phyloP scores from a whole-genome alignment of 30 jellyfish, hydroid and myxozoan genomes.

The Mastigias papua region DNA sequence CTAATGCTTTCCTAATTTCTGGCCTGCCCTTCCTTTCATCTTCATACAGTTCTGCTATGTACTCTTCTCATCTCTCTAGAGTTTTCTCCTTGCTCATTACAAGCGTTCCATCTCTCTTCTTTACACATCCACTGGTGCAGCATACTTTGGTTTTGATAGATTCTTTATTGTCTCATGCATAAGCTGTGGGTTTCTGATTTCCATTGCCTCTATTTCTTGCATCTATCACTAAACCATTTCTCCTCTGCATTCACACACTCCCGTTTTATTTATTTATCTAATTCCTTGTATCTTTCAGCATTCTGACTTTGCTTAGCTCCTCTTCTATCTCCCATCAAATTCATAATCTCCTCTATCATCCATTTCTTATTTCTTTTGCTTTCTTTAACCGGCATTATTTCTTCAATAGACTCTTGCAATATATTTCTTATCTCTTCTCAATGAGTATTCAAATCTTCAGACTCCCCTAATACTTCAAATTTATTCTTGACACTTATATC shows the following conservation, averaged over 20 bases:
- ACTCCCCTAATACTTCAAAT: not conserved
- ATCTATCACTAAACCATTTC: not conserved
- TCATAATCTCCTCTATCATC: conserved; percentile 1
- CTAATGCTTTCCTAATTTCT: no score
- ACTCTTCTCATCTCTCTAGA: conserved; percentile 41
- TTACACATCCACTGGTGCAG: not conserved
- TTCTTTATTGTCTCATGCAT: not conserved
- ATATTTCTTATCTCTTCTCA: not conserved
- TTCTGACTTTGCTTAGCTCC: not conserved
- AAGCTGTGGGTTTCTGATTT: not conserved
- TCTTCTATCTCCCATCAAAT: not conserved
- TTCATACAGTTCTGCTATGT: no score
- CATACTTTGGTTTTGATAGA: not conserved
- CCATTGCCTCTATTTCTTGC: conserved; percentile 8
- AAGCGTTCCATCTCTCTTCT: conserved; percentile 24
- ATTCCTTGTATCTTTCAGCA: not conserved
- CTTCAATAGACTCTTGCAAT: not conserved
- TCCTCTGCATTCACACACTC: not conserved
- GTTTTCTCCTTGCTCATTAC: conserved; percentile 15
- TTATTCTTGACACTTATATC: not conserved
- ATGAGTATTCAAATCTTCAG: not conserved
- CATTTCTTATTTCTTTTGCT: not conserved
- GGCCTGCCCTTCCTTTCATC: no score
- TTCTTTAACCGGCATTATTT: not conserved
- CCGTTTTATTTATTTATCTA: not conserved